Evolutionary conservation across 2,888 invertebrate species (phyloP), one percentile per base, ranked within the genome.

Genomic region (Epirrita christyi): DNA sequence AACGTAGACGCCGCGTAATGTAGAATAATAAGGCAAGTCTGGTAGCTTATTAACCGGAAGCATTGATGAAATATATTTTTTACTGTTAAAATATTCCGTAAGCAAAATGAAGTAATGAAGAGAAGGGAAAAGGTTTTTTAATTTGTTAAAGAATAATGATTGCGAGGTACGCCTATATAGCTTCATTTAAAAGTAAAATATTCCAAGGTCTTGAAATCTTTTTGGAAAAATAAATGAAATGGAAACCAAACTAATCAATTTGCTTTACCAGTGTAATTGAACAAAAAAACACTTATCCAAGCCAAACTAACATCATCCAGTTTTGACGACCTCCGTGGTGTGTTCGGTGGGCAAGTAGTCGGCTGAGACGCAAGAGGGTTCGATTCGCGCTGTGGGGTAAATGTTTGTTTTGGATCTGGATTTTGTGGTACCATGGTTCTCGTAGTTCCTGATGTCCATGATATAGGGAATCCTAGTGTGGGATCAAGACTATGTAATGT

Each of bases 11-110:
- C 67, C 44, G 56, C 21, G 62, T 68, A 66, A 69, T 69, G 67
- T 64, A 64, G 59, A 62, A 68, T 66, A 70, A 55, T 65, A 64
- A 67, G 62, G 54, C 58, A 54, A 55, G 14, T 42, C 51, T 36
- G 29, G 44, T 37, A 32, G 34, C 49, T 59, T 53, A 54, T 70
- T 64, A 70, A 69, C 70, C 69, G 67, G 65, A 59, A 73, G 67
- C 67, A 61, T 64, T 61, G 71, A 67, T 66, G 66, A 64, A 72
- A 64, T 53, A 57, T 65, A 65, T 61, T 66, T 65, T 62, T 61
- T 50, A 45, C 47, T 52, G 11, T 49, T 49, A 53, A 52, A 53
- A 55, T 48, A 55, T 48, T 60, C 48, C 41, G 55, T 49, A 52
- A 45, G 52, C 38, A 49, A 49, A 55, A 49, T 60, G 34, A 55